Evolutionary conservation across 2,113 vertebrate species (phyloP).

Genomic region (Rhagologus leucostigma): DNA sequence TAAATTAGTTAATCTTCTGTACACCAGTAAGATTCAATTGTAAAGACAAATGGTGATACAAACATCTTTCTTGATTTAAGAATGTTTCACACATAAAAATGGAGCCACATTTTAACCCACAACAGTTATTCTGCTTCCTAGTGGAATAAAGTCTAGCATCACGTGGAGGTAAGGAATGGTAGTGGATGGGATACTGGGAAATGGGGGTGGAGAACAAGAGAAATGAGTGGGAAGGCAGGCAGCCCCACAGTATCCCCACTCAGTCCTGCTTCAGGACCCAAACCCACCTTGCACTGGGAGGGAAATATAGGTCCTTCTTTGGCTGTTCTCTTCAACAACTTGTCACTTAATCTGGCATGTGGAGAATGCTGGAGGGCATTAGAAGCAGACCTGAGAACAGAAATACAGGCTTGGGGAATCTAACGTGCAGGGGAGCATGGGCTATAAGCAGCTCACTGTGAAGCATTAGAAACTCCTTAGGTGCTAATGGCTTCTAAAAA

Average conservation of each 20-base stretch:
- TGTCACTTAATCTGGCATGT: not conserved
- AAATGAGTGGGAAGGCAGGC: not conserved
- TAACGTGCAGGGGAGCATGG: not conserved
- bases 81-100: not conserved
- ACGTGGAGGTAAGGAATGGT: not conserved
- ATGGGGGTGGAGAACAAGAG: not conserved
- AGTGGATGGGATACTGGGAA: not conserved
- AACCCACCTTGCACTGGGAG: not conserved
- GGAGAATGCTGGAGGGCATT: not conserved
- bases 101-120: not conserved
- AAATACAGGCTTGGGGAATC: not conserved
- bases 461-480: not conserved
- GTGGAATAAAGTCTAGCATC: not conserved
- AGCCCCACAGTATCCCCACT: rapidly evolving
- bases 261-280: not conserved
- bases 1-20: not conserved
- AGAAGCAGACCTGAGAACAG: not conserved
- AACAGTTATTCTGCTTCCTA: not conserved
- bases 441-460: not conserved
- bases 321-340: not conserved
- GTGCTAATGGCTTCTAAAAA: not conserved
- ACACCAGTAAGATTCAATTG: not conserved
- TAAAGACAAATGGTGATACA: not conserved
- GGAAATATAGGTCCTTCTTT: not conserved
- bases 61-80: not conserved